phyloP scores from a whole-genome alignment of 2,113 vertebrate genomes.

The Otolemur garnettii region DNA sequence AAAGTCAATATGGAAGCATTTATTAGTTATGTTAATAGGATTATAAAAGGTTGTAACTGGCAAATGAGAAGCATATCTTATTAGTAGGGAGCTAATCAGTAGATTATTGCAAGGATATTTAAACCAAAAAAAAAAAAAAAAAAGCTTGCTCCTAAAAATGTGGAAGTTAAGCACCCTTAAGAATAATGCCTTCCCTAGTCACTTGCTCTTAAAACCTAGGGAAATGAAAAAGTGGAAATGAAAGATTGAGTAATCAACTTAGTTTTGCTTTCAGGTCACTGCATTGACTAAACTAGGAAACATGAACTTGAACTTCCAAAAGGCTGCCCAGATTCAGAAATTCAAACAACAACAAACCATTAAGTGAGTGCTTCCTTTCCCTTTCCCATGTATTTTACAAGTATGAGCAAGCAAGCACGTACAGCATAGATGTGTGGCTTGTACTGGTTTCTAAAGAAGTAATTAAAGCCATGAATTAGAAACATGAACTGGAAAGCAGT shows the following conservation, averaged over 20 bases:
- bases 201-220: constrained; percentile 86
- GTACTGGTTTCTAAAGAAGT: neutral
- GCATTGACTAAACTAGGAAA: constrained; percentile 84
- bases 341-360: constrained; percentile 52
- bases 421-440: neutral
- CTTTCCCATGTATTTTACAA: neutral
- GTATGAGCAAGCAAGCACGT: neutral
- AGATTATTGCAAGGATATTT: constrained; percentile 31
- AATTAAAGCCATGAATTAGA: neutral
- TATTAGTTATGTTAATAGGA: neutral
- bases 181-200: constrained; percentile 80
- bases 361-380: constrained; percentile 43
- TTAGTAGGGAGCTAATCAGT: neutral
- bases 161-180: constrained; percentile 77
- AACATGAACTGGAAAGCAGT: neutral
- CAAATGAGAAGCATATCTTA: constrained; percentile 22
- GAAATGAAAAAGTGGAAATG: constrained; percentile 91
- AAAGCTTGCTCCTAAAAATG: constrained; percentile 69
- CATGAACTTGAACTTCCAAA: constrained; percentile 84
- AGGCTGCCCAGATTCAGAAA: constrained; percentile 81
- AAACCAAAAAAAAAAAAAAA: neutral
- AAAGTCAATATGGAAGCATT: neutral
- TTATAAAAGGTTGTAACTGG: constrained; percentile 19
- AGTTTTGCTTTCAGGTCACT: constrained; percentile 86
- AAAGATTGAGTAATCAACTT: constrained; percentile 89